Base-by-base conservation (phyloP, 2,888 invertebrate genomes). In the Eristalis pertinax region DNA sequence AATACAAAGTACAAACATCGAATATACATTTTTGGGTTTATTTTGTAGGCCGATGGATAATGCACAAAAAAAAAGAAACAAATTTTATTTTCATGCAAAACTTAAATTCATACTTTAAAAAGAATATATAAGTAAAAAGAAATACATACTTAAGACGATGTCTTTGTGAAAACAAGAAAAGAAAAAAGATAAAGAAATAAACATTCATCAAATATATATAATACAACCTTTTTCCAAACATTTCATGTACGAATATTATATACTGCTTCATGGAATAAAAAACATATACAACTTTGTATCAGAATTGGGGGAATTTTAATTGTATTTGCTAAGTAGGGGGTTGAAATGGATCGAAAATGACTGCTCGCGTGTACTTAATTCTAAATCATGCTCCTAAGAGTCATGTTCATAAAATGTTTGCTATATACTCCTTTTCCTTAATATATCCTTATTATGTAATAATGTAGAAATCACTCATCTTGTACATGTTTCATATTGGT, bases 281-380 rank as follows among this genome's bases (percentile, higher is more conserved):
- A n/a, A n/a, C n/a, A 72, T 22, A 60, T 60, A 60, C 60, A 60
- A 60, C 26, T 26, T 26, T 58, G 19, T 70, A 50, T 68, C 56
- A 19, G 56, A 43, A 50, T 50, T 26, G 4, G 79, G 81, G 84
- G 78, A 58, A 79, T 87, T 88, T 73, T 73, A 58, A 65, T 73
- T 79, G n/a, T 32, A 26, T 32, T 35, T 4, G 8, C 56, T 70
- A 79, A 13, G 56, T 5, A 50, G 56, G 19, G 1, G 50, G 32
- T 32, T 32, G 32, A 79, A 58, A 69, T 80, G 81, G 88, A 74
- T 83, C 75, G 75, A 84, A 86, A 89, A 86, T 89, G 84, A 85
- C 84, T 81, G 76, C 62, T 84, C 1, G 74, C 60, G 60, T 60
- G 19, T 56, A 56, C 2, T 26, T 19, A 13, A 60, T 26, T 24